phyloP scores from a whole-genome alignment of 1,140 invertebrate species.

The Chelonus insularis region DNA sequence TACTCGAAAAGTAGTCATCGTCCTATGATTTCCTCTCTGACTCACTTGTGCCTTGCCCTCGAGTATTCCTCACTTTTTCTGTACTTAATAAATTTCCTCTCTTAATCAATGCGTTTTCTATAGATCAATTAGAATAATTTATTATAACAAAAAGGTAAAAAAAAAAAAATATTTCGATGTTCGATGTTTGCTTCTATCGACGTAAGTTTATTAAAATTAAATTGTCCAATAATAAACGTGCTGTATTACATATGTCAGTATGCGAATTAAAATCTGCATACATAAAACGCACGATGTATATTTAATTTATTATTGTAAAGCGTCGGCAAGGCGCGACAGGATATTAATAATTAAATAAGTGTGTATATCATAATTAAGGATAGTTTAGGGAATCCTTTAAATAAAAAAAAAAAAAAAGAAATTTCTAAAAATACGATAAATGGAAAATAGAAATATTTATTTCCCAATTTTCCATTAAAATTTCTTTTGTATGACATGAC shows the following conservation, averaged over 20 bases:
- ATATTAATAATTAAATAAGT: too few relatives aligned
- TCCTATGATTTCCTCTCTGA: constrained; percentile 35
- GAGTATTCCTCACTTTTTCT: constrained; percentile 39
- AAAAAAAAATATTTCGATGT: constrained; percentile 43
- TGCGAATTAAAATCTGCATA: constrained; percentile 5
- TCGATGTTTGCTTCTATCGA: constrained; percentile 47
- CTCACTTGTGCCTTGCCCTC: constrained; percentile 51
- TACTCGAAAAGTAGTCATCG: constrained; percentile 4
- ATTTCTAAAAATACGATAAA: too few relatives aligned
- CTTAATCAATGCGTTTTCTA: constrained; percentile 29
- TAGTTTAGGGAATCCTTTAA: too few relatives aligned
- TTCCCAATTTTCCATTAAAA: too few relatives aligned
- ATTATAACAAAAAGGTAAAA: constrained; percentile 2
- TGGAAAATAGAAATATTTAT: too few relatives aligned
- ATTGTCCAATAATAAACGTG: constrained; percentile 7
- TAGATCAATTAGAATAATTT: not conserved
- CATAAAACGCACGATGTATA: constrained; percentile 19
- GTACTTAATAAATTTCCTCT: constrained; percentile 27
- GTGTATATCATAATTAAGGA: too few relatives aligned
- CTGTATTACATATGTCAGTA: not conserved
- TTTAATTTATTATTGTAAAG: constrained; percentile 10
- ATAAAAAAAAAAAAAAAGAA: too few relatives aligned
- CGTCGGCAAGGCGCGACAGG: constrained; percentile 6
- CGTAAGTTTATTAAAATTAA: constrained; percentile 24
- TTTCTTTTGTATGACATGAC: too few relatives aligned